These are phyloP conservation scores for Montipora capricornis DNA, from an alignment of 64 coral and sea anemone species.

Conservation along the genomic window DNA sequence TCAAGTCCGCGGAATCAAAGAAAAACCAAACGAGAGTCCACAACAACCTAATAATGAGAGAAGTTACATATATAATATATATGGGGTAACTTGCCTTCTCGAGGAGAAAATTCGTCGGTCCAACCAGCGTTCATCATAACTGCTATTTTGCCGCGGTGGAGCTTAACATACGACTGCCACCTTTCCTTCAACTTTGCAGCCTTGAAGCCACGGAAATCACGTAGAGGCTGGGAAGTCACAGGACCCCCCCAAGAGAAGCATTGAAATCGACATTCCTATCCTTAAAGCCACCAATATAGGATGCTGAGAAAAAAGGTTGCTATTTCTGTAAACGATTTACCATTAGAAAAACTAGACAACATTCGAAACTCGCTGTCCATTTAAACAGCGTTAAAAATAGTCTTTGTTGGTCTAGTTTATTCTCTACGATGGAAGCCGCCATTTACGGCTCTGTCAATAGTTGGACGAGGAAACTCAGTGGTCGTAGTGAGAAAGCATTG, in stretches of 20 bases:
- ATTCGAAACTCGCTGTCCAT: neutral
- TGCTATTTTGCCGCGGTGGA: neutral
- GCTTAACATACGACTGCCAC: neutral
- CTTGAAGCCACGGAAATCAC: slow-evolving; percentile 1
- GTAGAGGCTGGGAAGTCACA: neutral
- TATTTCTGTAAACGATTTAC: neutral
- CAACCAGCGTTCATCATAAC: slow-evolving; percentile 3
- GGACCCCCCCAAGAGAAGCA: slow-evolving; percentile 7
- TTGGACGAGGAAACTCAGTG: neutral
- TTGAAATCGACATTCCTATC: slow-evolving; percentile 14
- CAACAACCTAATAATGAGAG: neutral
- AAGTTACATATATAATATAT: neutral
- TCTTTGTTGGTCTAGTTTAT: neutral
- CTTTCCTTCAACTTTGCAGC: neutral
- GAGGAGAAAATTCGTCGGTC: neutral
- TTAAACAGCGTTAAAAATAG: neutral
- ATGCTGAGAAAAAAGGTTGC: neutral
- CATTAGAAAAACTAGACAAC: too few relatives aligned
- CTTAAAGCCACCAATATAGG: slow-evolving; percentile 1
- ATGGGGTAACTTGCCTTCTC: slow-evolving; percentile 14
- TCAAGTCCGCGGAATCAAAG: neutral
- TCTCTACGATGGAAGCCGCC: neutral
- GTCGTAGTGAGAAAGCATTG: too few relatives aligned
- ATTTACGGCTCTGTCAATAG: neutral
- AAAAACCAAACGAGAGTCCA: neutral